Evolutionary conservation across 2,797 vertebrate genomes (phyloP).

Genomic region (Darevskia nairensis): DNA sequence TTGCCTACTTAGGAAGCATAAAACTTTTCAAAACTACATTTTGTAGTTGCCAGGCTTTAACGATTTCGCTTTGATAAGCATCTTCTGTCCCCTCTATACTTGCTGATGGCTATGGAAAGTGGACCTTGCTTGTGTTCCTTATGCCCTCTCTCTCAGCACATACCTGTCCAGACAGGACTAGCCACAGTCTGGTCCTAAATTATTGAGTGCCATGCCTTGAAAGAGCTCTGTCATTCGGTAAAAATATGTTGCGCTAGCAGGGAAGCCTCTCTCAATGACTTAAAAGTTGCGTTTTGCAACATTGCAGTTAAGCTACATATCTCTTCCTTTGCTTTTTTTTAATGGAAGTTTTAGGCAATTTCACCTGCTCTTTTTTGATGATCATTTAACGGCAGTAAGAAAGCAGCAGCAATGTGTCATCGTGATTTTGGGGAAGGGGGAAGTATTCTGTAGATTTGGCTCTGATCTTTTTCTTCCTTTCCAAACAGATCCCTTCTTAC

Average conservation of each 20-base stretch:
- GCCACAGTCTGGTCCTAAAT: not conserved
- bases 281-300: not conserved
- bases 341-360: not conserved
- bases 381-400: not conserved
- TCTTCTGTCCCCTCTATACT: not conserved
- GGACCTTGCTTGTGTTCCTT: constrained; percentile 12
- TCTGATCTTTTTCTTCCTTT: not conserved
- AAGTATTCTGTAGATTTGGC: not conserved
- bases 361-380: not conserved
- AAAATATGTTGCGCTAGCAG: constrained; percentile 12
- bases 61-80: not conserved
- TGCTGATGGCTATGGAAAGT: not conserved
- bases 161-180: not conserved
- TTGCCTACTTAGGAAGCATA: not conserved
- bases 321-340: not conserved
- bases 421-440: not conserved
- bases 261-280: not conserved
- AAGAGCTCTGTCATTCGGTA: constrained; percentile 16
- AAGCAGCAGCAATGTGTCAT: not conserved
- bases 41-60: not conserved
- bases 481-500: not conserved
- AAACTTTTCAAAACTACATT: not conserved
- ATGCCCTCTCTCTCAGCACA: not conserved
- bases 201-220: not conserved
- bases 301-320: not conserved